phyloP scores from a whole-genome alignment of 2,113 vertebrate species.

The Fulica atra region DNA sequence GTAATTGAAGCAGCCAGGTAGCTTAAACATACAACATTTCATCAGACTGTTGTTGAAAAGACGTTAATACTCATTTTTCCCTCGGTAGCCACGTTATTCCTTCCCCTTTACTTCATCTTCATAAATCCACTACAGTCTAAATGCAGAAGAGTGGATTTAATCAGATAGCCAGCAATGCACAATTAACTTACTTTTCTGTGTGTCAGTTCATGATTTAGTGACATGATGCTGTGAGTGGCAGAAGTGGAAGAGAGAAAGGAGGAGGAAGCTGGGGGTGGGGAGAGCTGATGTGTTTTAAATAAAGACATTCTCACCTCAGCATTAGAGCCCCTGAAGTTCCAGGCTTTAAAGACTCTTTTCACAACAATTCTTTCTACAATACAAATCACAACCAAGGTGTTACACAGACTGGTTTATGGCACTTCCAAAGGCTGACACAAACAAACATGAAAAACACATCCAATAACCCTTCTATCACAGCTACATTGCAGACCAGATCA shows the following conservation, averaged over 20 bases:
- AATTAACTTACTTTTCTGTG: slow-evolving; percentile 40
- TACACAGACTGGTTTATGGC: not conserved
- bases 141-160: slow-evolving; percentile 37
- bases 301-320: not conserved
- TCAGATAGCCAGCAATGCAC: not conserved
- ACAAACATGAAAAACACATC: not conserved
- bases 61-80: slow-evolving; percentile 47
- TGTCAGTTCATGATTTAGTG: slow-evolving; percentile 19
- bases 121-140: slow-evolving; percentile 40
- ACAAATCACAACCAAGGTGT: not conserved
- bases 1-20: slow-evolving; percentile 47
- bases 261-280: fast-evolving
- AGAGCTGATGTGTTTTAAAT: not conserved
- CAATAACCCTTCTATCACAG: not conserved
- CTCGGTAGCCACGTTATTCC: slow-evolving; percentile 1
- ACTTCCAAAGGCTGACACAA: not conserved
- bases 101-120: slow-evolving; percentile 40
- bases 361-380: not conserved
- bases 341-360: not conserved
- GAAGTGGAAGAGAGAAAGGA: not conserved
- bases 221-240: not conserved
- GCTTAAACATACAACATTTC: slow-evolving; percentile 11
- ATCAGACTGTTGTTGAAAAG: slow-evolving; percentile 11
- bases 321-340: not conserved
- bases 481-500: not conserved